Evolutionary conservation across 1,140 invertebrate genomes (phyloP), one percentile per base, ranked within the genome.

Genomic region (Drosophila nigromelanica): DNA sequence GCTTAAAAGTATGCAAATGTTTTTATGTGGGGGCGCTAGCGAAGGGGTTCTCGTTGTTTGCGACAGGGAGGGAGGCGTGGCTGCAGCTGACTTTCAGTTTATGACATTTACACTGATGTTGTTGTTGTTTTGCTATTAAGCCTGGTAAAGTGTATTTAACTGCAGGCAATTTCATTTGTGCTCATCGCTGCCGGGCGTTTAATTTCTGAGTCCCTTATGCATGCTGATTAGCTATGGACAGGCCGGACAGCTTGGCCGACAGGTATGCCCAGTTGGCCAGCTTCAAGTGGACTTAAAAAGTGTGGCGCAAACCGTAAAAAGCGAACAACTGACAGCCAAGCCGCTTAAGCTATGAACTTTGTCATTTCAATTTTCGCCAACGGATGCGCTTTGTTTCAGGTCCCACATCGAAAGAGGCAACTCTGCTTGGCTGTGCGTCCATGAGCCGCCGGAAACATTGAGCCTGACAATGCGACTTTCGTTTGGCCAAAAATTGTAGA

Each of bases 261-360:
- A 73, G 70, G 70, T 73, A 58, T 15, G 39, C 59, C 37, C 43
- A 37, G 1, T 11, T 33, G 48, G 37, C 50, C 68, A 39, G 47
- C 69, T 73, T 45, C 66, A 54, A 67, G 73, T 73, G 64, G 50
- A 64, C 71, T 74, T 76, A 81, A 63, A 70, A 69, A 42, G 5
- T 37, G 15, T 30, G 35, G 18, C 40, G 24, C 10, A 50, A 10
- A 37, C 4, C 33, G 8, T 35, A 35, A 35, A 58, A 52, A 24
- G 48, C 54, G 73, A 82, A 76, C 62, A 85, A 89, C 75, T 86
- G 89, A 90, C 89, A 85, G 62, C 76, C 85, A 90, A 89, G 83
- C 89, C 89, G 89, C 89, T 90, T 90, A 90, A 90, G 90, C 89
- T 90, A 86, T 90, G 89, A 90, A 90, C 89, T 89, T 90, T 90